Evolutionary conservation across 2,888 invertebrate genomes (phyloP).

Genomic region (Drosophila mimica): DNA sequence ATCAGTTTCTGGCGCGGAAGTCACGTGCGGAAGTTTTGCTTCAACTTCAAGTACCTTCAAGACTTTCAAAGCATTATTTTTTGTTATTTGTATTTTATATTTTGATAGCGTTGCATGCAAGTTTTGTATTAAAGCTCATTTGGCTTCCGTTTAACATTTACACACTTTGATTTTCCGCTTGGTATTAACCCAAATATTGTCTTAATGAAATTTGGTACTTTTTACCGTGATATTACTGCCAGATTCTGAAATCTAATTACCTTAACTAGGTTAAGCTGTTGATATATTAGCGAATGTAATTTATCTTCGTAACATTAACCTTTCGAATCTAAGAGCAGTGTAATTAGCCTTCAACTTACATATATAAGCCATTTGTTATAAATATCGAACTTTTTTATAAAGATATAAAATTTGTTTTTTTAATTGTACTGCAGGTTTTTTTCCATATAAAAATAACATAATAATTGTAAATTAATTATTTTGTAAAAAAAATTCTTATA

Average conservation of each 20-base stretch:
- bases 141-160: slow-evolving; percentile 72
- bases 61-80: slow-evolving; percentile 38
- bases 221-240: not conserved
- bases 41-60: slow-evolving; percentile 43
- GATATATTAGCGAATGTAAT: not conserved
- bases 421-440: not conserved
- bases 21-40: slow-evolving; percentile 77
- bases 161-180: slow-evolving; percentile 38
- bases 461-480: not conserved
- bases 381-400: not conserved
- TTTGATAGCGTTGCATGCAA: slow-evolving; percentile 55
- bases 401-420: not conserved
- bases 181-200: slow-evolving; percentile 59
- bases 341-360: not conserved
- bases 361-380: not conserved
- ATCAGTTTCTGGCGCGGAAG: slow-evolving; percentile 64
- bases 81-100: not conserved
- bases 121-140: slow-evolving; percentile 64
- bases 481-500: too few species aligned
- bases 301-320: not conserved
- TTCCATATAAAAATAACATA: not conserved
- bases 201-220: not conserved
- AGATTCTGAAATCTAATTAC: not conserved
- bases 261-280: slow-evolving; percentile 14
- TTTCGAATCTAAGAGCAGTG: not conserved